phyloP scores from a whole-genome alignment of 2,113 vertebrate genomes.

The Cichladusa arquata region DNA sequence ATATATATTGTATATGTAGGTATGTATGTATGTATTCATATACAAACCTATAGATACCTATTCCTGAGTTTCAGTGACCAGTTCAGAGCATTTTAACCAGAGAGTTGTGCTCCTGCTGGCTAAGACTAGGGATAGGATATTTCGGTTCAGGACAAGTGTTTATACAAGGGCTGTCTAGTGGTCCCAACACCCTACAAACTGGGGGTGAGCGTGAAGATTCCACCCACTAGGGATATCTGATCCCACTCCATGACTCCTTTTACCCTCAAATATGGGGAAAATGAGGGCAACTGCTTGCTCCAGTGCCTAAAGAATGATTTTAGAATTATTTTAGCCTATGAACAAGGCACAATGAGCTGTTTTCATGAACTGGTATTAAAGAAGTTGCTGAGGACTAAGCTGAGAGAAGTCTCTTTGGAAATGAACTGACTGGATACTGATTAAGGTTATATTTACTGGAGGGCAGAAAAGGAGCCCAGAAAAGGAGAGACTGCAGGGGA shows the following conservation, averaged over 20 bases:
- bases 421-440: not conserved
- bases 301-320: not conserved
- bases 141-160: not conserved
- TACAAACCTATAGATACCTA: not conserved
- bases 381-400: not conserved
- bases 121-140: not conserved
- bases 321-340: not conserved
- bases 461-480: not conserved
- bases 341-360: not conserved
- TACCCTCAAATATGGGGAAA: not conserved
- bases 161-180: not conserved
- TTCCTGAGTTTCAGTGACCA: not conserved
- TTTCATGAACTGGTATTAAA: not conserved
- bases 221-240: not conserved
- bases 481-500: not conserved
- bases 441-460: not conserved
- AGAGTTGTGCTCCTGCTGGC: not conserved
- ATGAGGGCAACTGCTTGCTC: not conserved
- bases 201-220: not conserved
- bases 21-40: not conserved
- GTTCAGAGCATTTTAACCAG: not conserved
- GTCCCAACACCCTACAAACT: not conserved
- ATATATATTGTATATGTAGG: not conserved
- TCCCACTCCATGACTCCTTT: not conserved
- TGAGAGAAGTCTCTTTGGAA: not conserved